phyloP scores from a whole-genome alignment of 2,113 vertebrate genomes.

The Polypterus bichir region DNA sequence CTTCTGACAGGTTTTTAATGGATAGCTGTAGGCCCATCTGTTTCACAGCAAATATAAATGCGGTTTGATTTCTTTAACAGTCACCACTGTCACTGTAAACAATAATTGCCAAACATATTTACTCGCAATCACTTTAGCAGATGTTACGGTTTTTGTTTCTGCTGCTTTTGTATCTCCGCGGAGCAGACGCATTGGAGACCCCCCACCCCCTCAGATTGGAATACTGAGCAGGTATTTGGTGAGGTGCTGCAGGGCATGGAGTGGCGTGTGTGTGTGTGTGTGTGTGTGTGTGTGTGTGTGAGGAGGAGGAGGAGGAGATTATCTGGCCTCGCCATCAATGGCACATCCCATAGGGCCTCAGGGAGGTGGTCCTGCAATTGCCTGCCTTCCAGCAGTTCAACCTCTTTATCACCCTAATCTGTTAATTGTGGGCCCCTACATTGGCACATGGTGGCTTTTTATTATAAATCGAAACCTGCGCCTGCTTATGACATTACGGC shows the following conservation, averaged over 20 bases:
- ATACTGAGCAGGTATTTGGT: conserved; percentile 74
- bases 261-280: conserved; percentile 20
- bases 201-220: conserved; percentile 37
- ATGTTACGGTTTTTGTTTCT: conserved; percentile 67
- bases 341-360: conserved; percentile 40
- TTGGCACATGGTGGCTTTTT: conserved; percentile 75
- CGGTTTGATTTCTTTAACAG: conserved; percentile 64
- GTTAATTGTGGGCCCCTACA: conserved; percentile 72
- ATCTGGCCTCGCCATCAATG: conserved; percentile 63
- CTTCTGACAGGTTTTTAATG: conserved; percentile 70
- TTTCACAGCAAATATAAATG: conserved; percentile 60
- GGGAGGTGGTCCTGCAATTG: conserved; percentile 32
- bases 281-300: conserved; percentile 8
- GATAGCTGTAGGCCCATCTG: conserved; percentile 69
- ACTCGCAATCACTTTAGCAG: conserved; percentile 70
- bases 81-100: conserved; percentile 78
- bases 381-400: conserved; percentile 55
- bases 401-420: conserved; percentile 81
- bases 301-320: conserved; percentile 40
- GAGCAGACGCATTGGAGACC: conserved; percentile 46
- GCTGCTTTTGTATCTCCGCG: conserved; percentile 59
- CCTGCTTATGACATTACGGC: no score
- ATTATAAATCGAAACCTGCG: conserved; percentile 55
- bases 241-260: conserved; percentile 60
- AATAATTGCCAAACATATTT: conserved; percentile 78